Evolutionary conservation across 1,140 invertebrate species (phyloP), one percentile per base, ranked within the genome.

Genomic region (Drosophila kepulauana): DNA sequence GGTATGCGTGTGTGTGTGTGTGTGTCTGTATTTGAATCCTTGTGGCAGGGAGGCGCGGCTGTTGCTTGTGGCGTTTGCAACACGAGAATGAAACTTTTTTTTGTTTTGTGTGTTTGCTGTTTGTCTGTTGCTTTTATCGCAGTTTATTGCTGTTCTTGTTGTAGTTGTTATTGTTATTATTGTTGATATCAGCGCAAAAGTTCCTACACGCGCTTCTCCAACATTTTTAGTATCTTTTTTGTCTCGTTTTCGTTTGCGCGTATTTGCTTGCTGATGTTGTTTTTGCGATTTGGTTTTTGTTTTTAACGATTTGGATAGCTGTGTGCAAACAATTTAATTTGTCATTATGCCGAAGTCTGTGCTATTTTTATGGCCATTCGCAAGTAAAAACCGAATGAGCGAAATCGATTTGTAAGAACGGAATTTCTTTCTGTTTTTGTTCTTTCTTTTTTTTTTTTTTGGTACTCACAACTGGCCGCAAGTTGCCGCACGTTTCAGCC

Each of bases 251-350:
- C 30, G 30, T 30, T 61, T 38, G 33, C 16, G 41, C 16, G 41
- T 46, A 33, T 49, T 69, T 69, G 25, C 10, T 54, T 33, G 20
- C 3, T 38, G 52, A 64, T 52, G 49, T 49, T 52, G 43, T 78
- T 63, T 25, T 41, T 49, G 46, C 28, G 58, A 16, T 58, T 43
- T 58, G 38, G 16, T 58, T 68, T 59, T 51, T 25, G 49, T 38
- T 43, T 62, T 75, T 69, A 56, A 54, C 48, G 57, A 38, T 59
- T 74, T 61, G 28, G 51, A 52, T 52, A 33, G 11, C 52, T 57
- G 41, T 56, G 38, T 56, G 79, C 66, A 67, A 79, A 79, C 81
- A 79, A 88, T 88, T 88, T 89, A 89, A 89, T 89, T 79, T 89
- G 75, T 89, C 71, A 89, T 89, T 89, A 81, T 66, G 57, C 52